phyloP scores from a whole-genome alignment of 2,888 invertebrate genomes.

The Linnaemya vulpina region DNA sequence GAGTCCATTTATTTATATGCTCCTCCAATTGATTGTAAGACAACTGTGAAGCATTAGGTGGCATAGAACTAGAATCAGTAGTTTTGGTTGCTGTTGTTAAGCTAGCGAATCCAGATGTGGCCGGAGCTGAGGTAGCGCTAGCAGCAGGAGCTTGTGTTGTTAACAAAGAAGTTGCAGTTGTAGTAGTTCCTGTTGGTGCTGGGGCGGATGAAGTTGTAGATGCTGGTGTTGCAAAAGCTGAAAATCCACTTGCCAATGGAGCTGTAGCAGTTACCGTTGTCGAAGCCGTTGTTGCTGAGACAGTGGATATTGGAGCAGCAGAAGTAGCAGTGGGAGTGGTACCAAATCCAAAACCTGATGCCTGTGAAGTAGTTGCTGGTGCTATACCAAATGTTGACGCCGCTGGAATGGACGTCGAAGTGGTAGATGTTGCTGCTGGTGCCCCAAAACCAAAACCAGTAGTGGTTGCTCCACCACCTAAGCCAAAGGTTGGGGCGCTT shows the following conservation, averaged over 20 bases:
- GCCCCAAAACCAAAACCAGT: constrained; percentile 60
- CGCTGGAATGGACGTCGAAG: constrained; percentile 32
- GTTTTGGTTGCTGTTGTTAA: constrained; percentile 89
- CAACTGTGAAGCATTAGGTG: constrained; percentile 85
- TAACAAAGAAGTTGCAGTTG: constrained; percentile 83
- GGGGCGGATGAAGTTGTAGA: constrained; percentile 80
- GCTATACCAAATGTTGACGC: constrained; percentile 40
- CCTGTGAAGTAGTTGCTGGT: constrained; percentile 28
- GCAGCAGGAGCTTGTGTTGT: constrained; percentile 42
- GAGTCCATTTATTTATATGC: constrained; percentile 95
- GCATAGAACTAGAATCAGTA: constrained; percentile 78
- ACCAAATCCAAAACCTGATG: constrained; percentile 49
- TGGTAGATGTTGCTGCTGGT: constrained; percentile 11
- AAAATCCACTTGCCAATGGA: constrained; percentile 37
- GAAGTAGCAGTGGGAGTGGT: constrained; percentile 35
- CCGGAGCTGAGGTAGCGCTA: constrained; percentile 51
- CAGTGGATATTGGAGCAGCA: constrained; percentile 78
- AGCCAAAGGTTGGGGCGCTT: constrained; percentile 50
- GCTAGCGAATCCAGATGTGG: constrained; percentile 76
- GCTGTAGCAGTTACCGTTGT: constrained; percentile 85
- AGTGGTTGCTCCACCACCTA: constrained; percentile 28
- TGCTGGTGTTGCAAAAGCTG: constrained; percentile 50
- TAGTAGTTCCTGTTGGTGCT: constrained; percentile 92
- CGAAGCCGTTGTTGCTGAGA: constrained; percentile 86
- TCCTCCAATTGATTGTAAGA: constrained; percentile 95